phyloP scores from a whole-genome alignment of 1,140 invertebrate species.

The Cotesia vestalis region DNA sequence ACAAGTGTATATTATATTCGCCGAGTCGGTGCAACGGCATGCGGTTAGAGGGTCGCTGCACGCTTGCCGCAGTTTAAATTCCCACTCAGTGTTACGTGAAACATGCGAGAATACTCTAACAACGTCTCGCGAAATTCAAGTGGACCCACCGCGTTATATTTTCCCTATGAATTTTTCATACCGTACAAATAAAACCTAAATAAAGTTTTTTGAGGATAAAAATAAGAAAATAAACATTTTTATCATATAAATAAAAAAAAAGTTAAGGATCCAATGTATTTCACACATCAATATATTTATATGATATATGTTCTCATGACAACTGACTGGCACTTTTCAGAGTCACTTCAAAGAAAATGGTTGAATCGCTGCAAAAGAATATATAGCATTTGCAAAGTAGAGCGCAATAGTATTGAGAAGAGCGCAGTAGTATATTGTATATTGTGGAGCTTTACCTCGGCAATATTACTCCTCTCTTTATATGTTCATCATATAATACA shows the following conservation, averaged over 20 bases:
- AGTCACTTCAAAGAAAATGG: too few relatives aligned
- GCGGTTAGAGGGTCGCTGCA: constrained; percentile 36
- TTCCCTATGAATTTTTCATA: constrained; percentile 34
- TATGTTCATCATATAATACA: too few relatives aligned
- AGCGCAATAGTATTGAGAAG: too few relatives aligned
- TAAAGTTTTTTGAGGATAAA: neutral
- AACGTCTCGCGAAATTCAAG: constrained; percentile 35
- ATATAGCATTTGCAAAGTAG: too few relatives aligned
- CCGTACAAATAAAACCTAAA: constrained; percentile 13
- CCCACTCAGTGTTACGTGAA: constrained; percentile 38
- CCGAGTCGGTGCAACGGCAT: neutral
- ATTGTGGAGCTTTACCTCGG: too few relatives aligned
- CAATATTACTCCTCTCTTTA: too few relatives aligned
- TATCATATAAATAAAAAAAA: neutral
- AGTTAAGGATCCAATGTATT: neutral
- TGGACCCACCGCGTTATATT: constrained; percentile 14
- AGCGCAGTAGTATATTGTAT: too few relatives aligned
- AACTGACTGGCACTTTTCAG: too few relatives aligned
- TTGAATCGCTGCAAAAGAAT: too few relatives aligned
- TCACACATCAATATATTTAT: too few relatives aligned
- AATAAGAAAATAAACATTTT: constrained; percentile 17
- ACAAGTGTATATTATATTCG: constrained; percentile 4
- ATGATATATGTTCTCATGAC: too few relatives aligned
- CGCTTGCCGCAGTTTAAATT: constrained; percentile 41
- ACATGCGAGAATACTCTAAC: constrained; percentile 39